A percentile compares a stretch with the other conserved stretches of the same genome.
phyloP scores from a whole-genome alignment of 2,113 vertebrate species.

The Hiodon alosoides region DNA sequence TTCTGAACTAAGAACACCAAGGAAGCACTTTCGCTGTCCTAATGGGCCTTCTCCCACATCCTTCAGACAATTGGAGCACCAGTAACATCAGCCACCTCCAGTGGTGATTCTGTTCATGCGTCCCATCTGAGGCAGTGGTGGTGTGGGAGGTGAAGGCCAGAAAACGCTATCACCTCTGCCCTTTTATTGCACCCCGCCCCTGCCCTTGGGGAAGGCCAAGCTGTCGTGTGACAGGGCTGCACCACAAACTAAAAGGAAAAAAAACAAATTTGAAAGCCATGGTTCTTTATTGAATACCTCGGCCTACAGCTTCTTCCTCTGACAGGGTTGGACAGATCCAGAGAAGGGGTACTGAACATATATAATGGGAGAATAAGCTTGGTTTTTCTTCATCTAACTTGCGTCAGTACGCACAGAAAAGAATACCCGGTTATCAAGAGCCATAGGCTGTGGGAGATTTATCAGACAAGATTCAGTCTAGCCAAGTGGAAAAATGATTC shows the following conservation, averaged over 20 bases:
- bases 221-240: neutral
- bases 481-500: too few relatives aligned
- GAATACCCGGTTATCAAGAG: too few relatives aligned
- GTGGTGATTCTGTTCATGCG: too few relatives aligned
- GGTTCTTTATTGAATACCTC: neutral
- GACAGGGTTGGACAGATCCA: neutral
- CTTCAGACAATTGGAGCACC: conserved; percentile 14
- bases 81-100: neutral
- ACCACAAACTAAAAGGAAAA: conserved; percentile 22
- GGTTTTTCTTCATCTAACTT: too few relatives aligned
- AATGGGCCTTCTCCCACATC: neutral
- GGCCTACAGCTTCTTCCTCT: too few relatives aligned
- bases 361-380: neutral
- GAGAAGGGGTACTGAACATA: neutral
- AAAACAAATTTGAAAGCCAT: conserved; percentile 44
- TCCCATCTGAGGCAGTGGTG: too few relatives aligned
- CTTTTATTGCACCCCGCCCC: neutral
- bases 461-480: too few relatives aligned
- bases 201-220: neutral
- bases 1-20: conserved; percentile 7
- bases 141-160: neutral
- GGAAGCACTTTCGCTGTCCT: neutral
- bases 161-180: too few relatives aligned
- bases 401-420: too few relatives aligned
- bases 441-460: too few relatives aligned